Conservation (phyloP, 2,113 vertebrate genomes). For the Gobiocypris rarus region DNA sequence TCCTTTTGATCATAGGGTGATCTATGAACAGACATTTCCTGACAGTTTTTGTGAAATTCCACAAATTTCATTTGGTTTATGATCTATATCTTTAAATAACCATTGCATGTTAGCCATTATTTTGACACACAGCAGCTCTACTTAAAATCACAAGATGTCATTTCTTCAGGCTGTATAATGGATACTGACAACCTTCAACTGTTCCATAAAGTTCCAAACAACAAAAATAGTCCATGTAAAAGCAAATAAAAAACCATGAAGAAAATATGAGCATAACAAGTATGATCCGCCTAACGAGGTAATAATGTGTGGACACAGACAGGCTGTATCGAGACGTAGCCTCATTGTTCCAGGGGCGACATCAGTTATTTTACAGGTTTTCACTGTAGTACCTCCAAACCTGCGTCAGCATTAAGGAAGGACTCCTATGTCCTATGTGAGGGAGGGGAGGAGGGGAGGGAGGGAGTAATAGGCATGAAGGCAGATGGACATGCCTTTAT, state of each 20-base stretch:
- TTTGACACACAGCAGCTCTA: not conserved
- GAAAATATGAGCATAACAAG: conserved; percentile 28
- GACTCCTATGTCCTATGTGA: not conserved
- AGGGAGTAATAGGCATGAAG: conserved; percentile 23
- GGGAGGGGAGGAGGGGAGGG: not conserved
- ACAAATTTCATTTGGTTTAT: conserved; percentile 14
- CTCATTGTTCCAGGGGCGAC: conserved; percentile 32
- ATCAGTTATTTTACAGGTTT: conserved; percentile 10
- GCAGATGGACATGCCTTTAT: conserved; percentile 19
- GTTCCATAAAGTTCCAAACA: not conserved
- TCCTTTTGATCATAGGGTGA: not conserved
- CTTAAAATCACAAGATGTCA: conserved; percentile 4
- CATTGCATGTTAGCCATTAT: not conserved
- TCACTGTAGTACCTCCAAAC: conserved; percentile 29
- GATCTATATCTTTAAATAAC: conserved; percentile 13
- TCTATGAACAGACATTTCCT: not conserved
- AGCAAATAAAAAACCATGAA: conserved; percentile 24
- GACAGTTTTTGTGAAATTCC: not conserved
- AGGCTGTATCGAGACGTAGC: conserved; percentile 19
- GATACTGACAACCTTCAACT: not conserved
- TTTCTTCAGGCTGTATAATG: conserved; percentile 10
- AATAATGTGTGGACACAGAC: conserved; percentile 33
- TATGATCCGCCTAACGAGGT: conserved; percentile 24
- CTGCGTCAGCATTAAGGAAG: conserved; percentile 37
- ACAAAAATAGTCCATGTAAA: conserved; percentile 1